Evolutionary conservation across 2,888 invertebrate species (phyloP).

Genomic region (Caradrina clavipalpis): DNA sequence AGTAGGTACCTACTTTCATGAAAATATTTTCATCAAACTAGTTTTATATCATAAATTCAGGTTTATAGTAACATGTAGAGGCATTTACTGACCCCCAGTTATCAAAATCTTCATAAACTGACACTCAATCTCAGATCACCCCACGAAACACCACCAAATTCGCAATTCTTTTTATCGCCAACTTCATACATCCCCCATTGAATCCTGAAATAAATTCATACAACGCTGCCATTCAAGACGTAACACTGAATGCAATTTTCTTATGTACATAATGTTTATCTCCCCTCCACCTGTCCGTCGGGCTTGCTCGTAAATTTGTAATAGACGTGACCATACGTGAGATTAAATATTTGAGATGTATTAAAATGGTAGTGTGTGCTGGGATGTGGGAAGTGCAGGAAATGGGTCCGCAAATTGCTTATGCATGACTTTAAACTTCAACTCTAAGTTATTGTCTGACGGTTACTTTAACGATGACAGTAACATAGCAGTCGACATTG

Average conservation of each 20-base stretch:
- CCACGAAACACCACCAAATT: not conserved
- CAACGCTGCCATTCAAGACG: slow-evolving; percentile 25
- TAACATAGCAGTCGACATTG: slow-evolving; percentile 15
- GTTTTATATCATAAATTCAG: no score
- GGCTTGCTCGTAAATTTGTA: slow-evolving; percentile 64
- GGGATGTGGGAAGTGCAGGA: not conserved
- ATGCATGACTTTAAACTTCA: slow-evolving; percentile 45
- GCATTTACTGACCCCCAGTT: not conserved
- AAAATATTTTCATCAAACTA: no score
- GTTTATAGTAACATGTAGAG: not conserved
- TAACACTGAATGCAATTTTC: slow-evolving; percentile 62
- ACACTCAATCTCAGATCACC: not conserved
- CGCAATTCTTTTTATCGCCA: slow-evolving; percentile 12
- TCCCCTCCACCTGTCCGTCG: slow-evolving; percentile 61
- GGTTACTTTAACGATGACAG: slow-evolving; percentile 17
- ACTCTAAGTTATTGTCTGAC: slow-evolving; percentile 29
- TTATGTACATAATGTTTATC: slow-evolving; percentile 62
- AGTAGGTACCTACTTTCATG: no score
- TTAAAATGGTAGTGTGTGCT: slow-evolving; percentile 44
- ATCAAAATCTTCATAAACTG: slow-evolving; percentile 10
- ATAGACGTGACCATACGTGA: slow-evolving; percentile 62
- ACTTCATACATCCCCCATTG: slow-evolving; percentile 19
- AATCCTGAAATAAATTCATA: slow-evolving; percentile 50
- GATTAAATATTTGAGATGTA: slow-evolving; percentile 63
- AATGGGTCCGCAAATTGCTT: slow-evolving; percentile 25